phyloP scores from a whole-genome alignment of 2,797 vertebrate species.

The Sebastes vulpes region DNA sequence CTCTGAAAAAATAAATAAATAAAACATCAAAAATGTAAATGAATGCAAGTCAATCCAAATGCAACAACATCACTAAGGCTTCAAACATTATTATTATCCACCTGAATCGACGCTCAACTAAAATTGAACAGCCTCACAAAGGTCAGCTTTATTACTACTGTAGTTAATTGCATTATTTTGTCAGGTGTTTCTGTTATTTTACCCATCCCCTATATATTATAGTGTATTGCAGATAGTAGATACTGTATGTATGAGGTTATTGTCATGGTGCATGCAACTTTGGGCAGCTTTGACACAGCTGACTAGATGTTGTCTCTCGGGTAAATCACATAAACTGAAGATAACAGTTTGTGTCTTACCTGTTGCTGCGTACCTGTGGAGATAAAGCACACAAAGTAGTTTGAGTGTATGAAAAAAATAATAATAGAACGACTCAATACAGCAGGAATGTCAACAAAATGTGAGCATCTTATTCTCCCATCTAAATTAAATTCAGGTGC shows the following conservation, averaged over 20 bases:
- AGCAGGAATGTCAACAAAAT: neutral
- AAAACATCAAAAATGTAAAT: neutral
- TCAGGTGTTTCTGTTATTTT: neutral
- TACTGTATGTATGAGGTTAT: neutral
- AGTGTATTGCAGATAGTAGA: neutral
- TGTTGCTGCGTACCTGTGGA: slow-evolving; percentile 3
- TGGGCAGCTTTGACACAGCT: neutral
- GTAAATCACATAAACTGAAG: neutral
- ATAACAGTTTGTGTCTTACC: slow-evolving; percentile 8
- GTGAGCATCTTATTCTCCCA: neutral
- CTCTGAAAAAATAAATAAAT: neutral
- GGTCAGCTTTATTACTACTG: neutral
- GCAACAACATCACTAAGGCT: neutral
- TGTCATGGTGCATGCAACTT: neutral
- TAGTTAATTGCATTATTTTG: neutral
- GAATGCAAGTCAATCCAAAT: neutral
- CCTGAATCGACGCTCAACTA: neutral
- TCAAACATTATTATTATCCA: neutral
- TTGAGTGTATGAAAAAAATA: neutral
- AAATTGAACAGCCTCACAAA: neutral
- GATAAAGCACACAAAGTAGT: neutral
- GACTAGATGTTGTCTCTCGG: no score
- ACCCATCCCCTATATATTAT: neutral
- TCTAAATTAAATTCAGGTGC: accelerated
- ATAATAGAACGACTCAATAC: neutral